Conservation (phyloP, 2,797 vertebrate genomes). For the Kryptolebias ocellatus region DNA sequence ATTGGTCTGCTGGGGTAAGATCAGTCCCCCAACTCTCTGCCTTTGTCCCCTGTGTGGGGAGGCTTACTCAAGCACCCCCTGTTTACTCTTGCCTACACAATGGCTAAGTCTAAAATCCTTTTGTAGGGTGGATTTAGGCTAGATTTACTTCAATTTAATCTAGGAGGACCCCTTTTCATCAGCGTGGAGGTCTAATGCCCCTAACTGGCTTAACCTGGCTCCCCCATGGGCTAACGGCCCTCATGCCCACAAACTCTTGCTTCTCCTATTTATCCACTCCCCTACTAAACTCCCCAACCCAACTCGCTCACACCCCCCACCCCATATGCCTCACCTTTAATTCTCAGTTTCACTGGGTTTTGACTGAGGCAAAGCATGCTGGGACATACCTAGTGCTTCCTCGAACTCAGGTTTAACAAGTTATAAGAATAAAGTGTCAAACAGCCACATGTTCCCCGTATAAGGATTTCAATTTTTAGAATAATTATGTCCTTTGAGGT, state of each 20-base stretch:
- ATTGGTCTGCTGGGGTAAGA: constrained; percentile 79
- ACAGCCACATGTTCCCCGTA: constrained; percentile 42
- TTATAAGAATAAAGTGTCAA: constrained; percentile 46
- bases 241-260: constrained; percentile 75
- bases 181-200: constrained; percentile 90
- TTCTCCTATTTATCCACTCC: constrained; percentile 54
- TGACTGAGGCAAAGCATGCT: constrained; percentile 68
- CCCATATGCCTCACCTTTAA: constrained; percentile 46
- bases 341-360: constrained; percentile 55
- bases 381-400: constrained; percentile 60
- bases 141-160: constrained; percentile 90
- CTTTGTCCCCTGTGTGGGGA: constrained; percentile 78
- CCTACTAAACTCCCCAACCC: neutral
- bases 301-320: neutral
- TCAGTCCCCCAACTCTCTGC: constrained; percentile 70
- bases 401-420: constrained; percentile 61
- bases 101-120: constrained; percentile 84
- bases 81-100: constrained; percentile 86
- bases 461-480: neutral
- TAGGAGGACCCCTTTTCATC: constrained; percentile 87
- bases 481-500: too few species aligned
- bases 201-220: constrained; percentile 87
- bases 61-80: constrained; percentile 83
- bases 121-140: constrained; percentile 87
- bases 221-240: constrained; percentile 78